Evolutionary conservation across 2,113 vertebrate genomes (phyloP).

Genomic region (Galemys pyrenaicus): DNA sequence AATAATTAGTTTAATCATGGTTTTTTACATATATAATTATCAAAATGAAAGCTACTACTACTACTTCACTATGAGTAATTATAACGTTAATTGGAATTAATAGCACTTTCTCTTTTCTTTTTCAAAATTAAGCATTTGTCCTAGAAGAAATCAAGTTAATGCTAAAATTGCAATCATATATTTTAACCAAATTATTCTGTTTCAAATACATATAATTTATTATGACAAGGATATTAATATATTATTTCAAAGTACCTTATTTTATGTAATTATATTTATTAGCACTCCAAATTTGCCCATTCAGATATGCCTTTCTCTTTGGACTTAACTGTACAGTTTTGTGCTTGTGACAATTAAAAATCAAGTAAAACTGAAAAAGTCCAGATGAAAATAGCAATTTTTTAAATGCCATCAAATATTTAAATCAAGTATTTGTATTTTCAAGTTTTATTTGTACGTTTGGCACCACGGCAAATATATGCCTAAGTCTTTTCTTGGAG

Average conservation of each 20-base stretch:
- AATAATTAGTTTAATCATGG: slow-evolving; percentile 70
- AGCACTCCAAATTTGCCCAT: not conserved
- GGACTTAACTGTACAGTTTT: not conserved
- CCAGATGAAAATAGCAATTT: not conserved
- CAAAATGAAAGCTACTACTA: slow-evolving; percentile 55
- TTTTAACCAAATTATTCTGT: slow-evolving; percentile 62
- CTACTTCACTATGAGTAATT: slow-evolving; percentile 57
- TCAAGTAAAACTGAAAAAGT: not conserved
- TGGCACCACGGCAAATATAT: not conserved
- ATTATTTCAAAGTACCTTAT: slow-evolving; percentile 39
- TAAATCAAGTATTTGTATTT: not conserved
- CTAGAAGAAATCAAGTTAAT: slow-evolving; percentile 57
- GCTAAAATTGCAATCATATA: slow-evolving; percentile 58
- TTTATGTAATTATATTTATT: slow-evolving; percentile 51
- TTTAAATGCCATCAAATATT: not conserved
- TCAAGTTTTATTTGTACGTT: not conserved
- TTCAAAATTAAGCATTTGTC: slow-evolving; percentile 60
- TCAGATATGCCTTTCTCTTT: slow-evolving; percentile 1
- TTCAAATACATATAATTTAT: slow-evolving; percentile 65
- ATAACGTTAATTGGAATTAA: slow-evolving; percentile 66
- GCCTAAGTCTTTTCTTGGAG: not conserved
- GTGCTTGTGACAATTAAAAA: not conserved
- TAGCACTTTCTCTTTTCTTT: slow-evolving; percentile 50
- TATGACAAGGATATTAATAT: slow-evolving; percentile 41
- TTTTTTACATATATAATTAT: slow-evolving; percentile 69